Percentiles rank a stretch among this genome's conserved stretches.
Evolutionary conservation across 2,797 vertebrate species (phyloP).

Genomic region (Perodicticus potto): DNA sequence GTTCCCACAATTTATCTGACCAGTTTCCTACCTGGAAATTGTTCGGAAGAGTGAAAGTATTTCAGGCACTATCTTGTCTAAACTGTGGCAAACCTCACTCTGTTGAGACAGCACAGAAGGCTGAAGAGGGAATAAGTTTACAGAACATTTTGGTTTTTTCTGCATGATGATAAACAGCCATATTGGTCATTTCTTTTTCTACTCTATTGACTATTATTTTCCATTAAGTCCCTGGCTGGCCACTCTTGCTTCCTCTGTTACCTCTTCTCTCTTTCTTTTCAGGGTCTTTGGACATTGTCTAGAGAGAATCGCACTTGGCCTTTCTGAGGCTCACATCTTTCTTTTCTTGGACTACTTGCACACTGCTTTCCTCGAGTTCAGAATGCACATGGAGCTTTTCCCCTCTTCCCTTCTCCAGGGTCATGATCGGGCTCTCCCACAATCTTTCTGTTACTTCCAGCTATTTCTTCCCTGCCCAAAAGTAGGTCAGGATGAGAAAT

Average conservation of each 20-base stretch:
- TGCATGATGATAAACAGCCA: not conserved
- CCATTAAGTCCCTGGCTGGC: not conserved
- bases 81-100: not conserved
- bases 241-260: not conserved
- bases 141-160: not conserved
- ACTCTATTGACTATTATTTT: not conserved
- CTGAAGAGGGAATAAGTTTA: not conserved
- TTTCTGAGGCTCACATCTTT: not conserved
- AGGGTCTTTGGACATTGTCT: not conserved
- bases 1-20: not conserved
- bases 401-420: not conserved
- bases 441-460: not conserved
- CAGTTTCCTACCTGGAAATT: not conserved
- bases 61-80: not conserved
- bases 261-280: not conserved
- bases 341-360: not conserved
- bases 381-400: not conserved
- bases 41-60: not conserved
- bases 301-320: not conserved
- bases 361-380: not conserved
- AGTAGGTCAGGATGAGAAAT: constrained; percentile 37
- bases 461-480: not conserved
- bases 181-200: not conserved
- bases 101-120: not conserved
- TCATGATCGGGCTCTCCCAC: not conserved